phyloP scores from a whole-genome alignment of 2,888 invertebrate species.

The Cancer borealis region DNA sequence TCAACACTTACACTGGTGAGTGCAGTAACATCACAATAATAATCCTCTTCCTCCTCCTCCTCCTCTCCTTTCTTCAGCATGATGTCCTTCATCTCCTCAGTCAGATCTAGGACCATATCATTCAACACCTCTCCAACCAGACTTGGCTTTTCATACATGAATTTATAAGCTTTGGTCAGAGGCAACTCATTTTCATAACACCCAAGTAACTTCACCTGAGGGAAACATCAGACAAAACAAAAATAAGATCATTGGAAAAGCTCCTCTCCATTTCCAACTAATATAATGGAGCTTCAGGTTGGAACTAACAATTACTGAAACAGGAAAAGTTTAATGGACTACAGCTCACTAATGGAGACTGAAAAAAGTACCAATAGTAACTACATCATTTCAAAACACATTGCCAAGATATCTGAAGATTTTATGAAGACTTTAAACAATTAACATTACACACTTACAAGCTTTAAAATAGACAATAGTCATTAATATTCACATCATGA shows the following conservation, averaged over 20 bases:
- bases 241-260: too few relatives aligned
- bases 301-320: too few relatives aligned
- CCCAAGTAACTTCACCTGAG: conserved; percentile 49
- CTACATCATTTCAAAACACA: too few relatives aligned
- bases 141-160: conserved; percentile 83
- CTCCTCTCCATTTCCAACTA: background rate
- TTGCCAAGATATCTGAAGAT: too few relatives aligned
- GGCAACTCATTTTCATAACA: conserved; percentile 58
- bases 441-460: too few relatives aligned
- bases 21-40: conserved; percentile 79
- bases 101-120: conserved; percentile 79
- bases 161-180: conserved; percentile 79
- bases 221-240: background rate
- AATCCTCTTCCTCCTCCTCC: conserved; percentile 76
- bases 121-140: conserved; percentile 81
- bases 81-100: conserved; percentile 68
- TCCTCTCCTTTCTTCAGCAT: background rate
- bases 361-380: too few relatives aligned
- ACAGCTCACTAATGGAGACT: too few relatives aligned
- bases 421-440: too few relatives aligned
- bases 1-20: conserved; percentile 79
- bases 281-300: background rate
- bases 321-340: too few relatives aligned
- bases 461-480: too few relatives aligned
- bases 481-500: too few relatives aligned